Conservation (phyloP, 2,797 vertebrate genomes). For the Acanthurus tractus region DNA sequence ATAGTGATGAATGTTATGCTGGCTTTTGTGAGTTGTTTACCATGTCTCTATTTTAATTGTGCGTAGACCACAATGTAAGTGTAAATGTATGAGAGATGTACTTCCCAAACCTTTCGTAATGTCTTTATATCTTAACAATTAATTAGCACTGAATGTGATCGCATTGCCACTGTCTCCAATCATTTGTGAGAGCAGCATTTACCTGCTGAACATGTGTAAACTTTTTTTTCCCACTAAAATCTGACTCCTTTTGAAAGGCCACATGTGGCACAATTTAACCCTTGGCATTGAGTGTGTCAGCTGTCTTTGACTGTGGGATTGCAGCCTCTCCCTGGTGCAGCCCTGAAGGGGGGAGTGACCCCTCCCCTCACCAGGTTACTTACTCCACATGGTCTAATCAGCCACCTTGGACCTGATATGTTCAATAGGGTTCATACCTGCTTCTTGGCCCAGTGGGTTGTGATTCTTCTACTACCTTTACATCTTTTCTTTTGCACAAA, state of each 20-base stretch:
- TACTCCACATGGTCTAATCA: constrained; percentile 80
- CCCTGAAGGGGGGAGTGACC: constrained; percentile 75
- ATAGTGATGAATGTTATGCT: constrained; percentile 56
- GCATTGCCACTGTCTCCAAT: constrained; percentile 78
- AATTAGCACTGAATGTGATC: constrained; percentile 77
- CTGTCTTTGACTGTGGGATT: constrained; percentile 91
- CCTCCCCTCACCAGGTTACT: constrained; percentile 74
- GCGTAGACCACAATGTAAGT: constrained; percentile 74
- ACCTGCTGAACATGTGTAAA: constrained; percentile 72
- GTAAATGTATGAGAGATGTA: constrained; percentile 75
- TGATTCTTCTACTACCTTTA: constrained; percentile 84
- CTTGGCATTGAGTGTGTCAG: constrained; percentile 86
- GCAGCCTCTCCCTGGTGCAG: constrained; percentile 88
- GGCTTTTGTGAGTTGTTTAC: constrained; percentile 83
- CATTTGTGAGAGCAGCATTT: constrained; percentile 74
- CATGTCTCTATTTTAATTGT: constrained; percentile 76
- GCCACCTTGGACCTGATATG: constrained; percentile 83
- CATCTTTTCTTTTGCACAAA: constrained; percentile 90
- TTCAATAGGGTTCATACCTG: constrained; percentile 93
- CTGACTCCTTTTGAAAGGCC: constrained; percentile 66
- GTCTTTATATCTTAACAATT: constrained; percentile 76
- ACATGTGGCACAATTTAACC: constrained; percentile 75
- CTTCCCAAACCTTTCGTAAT: constrained; percentile 65
- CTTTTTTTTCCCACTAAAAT: constrained; percentile 68
- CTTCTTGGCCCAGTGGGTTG: constrained; percentile 86